Conservation (phyloP, 2,888 invertebrate species). For the Protonemura montana region DNA sequence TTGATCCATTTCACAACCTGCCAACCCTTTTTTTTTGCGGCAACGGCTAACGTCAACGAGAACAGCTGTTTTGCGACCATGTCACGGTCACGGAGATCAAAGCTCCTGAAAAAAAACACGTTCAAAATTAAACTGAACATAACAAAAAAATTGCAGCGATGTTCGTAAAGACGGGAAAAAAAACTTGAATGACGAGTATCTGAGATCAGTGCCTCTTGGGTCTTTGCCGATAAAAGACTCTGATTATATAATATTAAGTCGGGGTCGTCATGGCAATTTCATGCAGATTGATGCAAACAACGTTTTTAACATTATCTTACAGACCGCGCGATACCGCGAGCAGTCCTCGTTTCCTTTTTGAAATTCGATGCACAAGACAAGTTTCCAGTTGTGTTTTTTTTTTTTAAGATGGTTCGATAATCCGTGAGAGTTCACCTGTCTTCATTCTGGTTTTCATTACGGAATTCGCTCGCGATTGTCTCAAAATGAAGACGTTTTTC, state of each 20-base stretch:
- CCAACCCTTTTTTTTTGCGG: too few relatives aligned
- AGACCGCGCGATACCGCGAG: background rate
- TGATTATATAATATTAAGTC: background rate
- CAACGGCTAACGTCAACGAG: background rate
- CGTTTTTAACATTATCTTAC: background rate
- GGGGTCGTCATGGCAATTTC: conserved; percentile 2
- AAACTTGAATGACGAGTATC: background rate
- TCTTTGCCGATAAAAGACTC: background rate
- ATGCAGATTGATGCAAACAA: background rate
- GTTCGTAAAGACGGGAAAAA: background rate
- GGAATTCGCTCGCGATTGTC: too few relatives aligned
- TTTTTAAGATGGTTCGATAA: background rate
- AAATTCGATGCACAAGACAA: background rate
- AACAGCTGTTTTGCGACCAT: background rate
- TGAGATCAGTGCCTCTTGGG: background rate
- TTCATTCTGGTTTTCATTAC: too few relatives aligned
- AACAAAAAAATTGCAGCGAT: background rate
- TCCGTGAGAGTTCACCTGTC: too few relatives aligned
- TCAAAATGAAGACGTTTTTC: too few relatives aligned
- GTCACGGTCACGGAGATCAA: background rate
- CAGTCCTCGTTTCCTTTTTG: background rate
- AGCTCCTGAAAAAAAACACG: background rate
- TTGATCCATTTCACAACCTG: too few relatives aligned
- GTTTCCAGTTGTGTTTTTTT: background rate
- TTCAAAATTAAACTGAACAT: background rate